A percentile compares a stretch with the other conserved stretches of the same genome.
Evolutionary conservation across 2,888 invertebrate genomes (phyloP).

Genomic region (Macaria notata): DNA sequence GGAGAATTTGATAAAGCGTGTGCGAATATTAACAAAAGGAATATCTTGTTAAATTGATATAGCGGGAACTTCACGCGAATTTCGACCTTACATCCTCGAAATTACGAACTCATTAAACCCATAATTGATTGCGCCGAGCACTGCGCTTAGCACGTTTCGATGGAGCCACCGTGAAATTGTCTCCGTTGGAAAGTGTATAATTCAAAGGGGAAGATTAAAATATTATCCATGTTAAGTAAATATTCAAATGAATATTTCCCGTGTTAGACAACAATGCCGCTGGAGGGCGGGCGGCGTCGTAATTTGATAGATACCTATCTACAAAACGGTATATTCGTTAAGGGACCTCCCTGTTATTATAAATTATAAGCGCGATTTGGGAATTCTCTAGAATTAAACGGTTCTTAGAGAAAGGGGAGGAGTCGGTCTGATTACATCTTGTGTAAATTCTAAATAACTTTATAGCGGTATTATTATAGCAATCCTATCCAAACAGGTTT

Average conservation of each 20-base stretch:
- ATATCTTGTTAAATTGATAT: slow-evolving; percentile 83
- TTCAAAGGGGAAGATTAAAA: slow-evolving; percentile 84
- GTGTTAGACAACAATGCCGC: slow-evolving; percentile 80
- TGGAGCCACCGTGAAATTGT: slow-evolving; percentile 75
- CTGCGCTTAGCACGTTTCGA: slow-evolving; percentile 60
- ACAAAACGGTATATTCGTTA: slow-evolving; percentile 78
- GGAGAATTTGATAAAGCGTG: slow-evolving; percentile 83
- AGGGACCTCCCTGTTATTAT: slow-evolving; percentile 77
- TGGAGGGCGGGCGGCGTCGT: slow-evolving; percentile 72
- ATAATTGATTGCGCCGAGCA: slow-evolving; percentile 52
- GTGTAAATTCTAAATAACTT: slow-evolving; percentile 13
- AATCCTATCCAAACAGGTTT: too few species aligned
- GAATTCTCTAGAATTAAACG: slow-evolving; percentile 73
- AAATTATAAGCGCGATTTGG: slow-evolving; percentile 78
- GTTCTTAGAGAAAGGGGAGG: slow-evolving; percentile 57
- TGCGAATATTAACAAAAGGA: slow-evolving; percentile 83
- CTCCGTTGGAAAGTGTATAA: slow-evolving; percentile 82
- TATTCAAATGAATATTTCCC: slow-evolving; percentile 84
- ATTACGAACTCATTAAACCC: slow-evolving; percentile 34
- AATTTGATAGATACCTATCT: slow-evolving; percentile 82
- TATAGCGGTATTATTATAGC: not conserved
- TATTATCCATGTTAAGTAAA: slow-evolving; percentile 84
- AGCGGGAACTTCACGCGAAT: slow-evolving; percentile 53
- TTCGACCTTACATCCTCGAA: slow-evolving; percentile 45
- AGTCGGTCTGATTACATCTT: slow-evolving; percentile 41